Conservation (phyloP, 2,888 invertebrate genomes). For the Omphaloscelis lunosa region DNA sequence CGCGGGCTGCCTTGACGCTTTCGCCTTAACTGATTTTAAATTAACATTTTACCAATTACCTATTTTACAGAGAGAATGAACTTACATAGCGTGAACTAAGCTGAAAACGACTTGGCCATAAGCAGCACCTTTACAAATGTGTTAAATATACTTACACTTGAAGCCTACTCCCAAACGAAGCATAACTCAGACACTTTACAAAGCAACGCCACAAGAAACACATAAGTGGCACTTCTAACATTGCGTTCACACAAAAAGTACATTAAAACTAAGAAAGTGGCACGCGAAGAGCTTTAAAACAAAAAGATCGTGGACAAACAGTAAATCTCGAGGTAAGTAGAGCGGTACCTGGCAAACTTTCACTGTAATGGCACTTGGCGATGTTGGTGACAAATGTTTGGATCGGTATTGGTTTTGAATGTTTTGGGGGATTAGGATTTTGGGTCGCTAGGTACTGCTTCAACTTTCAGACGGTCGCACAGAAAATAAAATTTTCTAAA, state of each 20-base stretch:
- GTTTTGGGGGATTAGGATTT: slow-evolving; percentile 20
- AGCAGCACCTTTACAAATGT: neutral
- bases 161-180: slow-evolving; percentile 11
- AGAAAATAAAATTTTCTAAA: neutral
- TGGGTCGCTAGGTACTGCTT: neutral
- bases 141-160: slow-evolving; percentile 8
- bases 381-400: slow-evolving; percentile 58
- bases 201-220: slow-evolving; percentile 49
- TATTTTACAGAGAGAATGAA: neutral
- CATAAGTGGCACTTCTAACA: slow-evolving; percentile 61
- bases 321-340: slow-evolving; percentile 64
- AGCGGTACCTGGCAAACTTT: slow-evolving; percentile 61
- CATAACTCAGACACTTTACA: slow-evolving; percentile 29
- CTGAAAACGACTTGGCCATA: neutral
- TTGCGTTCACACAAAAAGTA: slow-evolving; percentile 66
- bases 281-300: slow-evolving; percentile 57
- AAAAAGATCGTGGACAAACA: slow-evolving; percentile 62
- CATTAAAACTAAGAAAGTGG: slow-evolving; percentile 66
- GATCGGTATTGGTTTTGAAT: slow-evolving; percentile 32
- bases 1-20: no score
- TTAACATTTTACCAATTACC: neutral
- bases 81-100: neutral
- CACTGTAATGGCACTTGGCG: slow-evolving; percentile 51
- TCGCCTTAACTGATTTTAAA: neutral
- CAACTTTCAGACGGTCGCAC: neutral